These are phyloP conservation scores for Drosophila ohnishii DNA, from an alignment of 1,140 invertebrate genomes.

Conservation along the genomic window DNA sequence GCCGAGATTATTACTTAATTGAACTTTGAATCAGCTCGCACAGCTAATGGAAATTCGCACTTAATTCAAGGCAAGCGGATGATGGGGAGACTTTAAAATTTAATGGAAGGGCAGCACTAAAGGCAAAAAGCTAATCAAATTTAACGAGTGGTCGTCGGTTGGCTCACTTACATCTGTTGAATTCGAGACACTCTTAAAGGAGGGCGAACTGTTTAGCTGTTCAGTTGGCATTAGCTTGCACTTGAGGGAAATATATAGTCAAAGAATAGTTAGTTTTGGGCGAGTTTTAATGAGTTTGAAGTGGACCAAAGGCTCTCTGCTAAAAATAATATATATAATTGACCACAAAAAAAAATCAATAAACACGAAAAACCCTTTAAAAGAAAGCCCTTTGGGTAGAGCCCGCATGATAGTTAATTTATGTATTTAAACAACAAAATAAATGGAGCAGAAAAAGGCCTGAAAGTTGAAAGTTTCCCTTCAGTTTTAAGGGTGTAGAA, in stretches of 20 bases:
- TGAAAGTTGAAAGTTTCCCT: constrained; percentile 2
- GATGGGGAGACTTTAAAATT: constrained; percentile 20
- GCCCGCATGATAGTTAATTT: constrained; percentile 13
- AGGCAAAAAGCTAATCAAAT: constrained; percentile 39
- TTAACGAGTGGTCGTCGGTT: constrained; percentile 6
- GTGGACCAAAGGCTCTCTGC: constrained; percentile 1
- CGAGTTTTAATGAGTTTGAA: constrained; percentile 17
- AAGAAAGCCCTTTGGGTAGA: background rate
- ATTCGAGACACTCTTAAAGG: constrained; percentile 74
- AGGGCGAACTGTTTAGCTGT: constrained; percentile 67
- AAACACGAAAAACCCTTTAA: constrained; percentile 9
- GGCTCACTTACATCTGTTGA: constrained; percentile 78
- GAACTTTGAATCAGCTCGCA: constrained; percentile 57
- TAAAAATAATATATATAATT: constrained; percentile 36
- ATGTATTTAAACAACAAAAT: constrained; percentile 5
- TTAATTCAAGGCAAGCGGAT: constrained; percentile 36
- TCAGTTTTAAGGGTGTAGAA: background rate
- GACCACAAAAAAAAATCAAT: constrained; percentile 16
- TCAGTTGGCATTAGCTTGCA: constrained; percentile 75
- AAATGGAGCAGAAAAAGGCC: constrained; percentile 22
- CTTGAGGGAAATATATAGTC: constrained; percentile 39
- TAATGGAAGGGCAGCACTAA: constrained; percentile 30
- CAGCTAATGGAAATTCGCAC: constrained; percentile 63
- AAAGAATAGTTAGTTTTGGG: constrained; percentile 20
- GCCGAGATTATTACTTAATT: constrained; percentile 71